These are phyloP conservation scores for Oscheius myriophilus DNA, from an alignment of 2,888 invertebrate species.

Conservation along the genomic window DNA sequence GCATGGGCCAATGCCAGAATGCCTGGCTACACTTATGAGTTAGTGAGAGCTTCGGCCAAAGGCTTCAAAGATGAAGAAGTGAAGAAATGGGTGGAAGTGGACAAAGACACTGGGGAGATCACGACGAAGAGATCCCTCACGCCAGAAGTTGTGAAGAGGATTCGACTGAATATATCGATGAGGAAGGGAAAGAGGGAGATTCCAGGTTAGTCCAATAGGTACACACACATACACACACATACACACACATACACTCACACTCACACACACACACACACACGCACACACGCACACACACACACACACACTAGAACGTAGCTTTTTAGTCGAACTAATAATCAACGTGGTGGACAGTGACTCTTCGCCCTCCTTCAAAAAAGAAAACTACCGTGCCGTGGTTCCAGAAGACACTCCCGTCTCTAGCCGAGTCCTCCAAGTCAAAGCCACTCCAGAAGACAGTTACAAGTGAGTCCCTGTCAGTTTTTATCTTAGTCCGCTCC, in stretches of 20 bases:
- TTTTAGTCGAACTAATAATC: conserved; percentile 50
- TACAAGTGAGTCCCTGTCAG: conserved; percentile 39
- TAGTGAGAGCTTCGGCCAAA: conserved; percentile 40
- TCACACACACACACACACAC: too few species aligned
- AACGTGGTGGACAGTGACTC: conserved; percentile 49
- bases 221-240: neutral
- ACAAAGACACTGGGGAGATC: conserved; percentile 43
- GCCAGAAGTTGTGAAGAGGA: conserved; percentile 40
- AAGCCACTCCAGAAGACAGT: conserved; percentile 26
- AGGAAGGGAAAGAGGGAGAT: conserved; percentile 51
- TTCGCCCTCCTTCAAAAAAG: conserved; percentile 37
- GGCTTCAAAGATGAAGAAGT: conserved; percentile 44
- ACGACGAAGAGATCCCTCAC: conserved; percentile 36
- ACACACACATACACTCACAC: too few species aligned
- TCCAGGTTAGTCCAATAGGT: conserved; percentile 31
- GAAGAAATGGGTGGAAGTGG: conserved; percentile 41
- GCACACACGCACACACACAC: too few species aligned
- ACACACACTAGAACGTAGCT: neutral
- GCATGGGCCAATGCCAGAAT: conserved; percentile 52
- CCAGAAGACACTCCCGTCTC: conserved; percentile 40
- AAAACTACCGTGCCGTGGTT: conserved; percentile 32
- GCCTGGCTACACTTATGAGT: conserved; percentile 49
- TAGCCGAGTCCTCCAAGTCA: conserved; percentile 29
- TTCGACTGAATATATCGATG: conserved; percentile 48
- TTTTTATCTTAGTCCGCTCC: neutral